Conservation (phyloP, 2,888 invertebrate genomes). For the Ennomos erosarius region DNA sequence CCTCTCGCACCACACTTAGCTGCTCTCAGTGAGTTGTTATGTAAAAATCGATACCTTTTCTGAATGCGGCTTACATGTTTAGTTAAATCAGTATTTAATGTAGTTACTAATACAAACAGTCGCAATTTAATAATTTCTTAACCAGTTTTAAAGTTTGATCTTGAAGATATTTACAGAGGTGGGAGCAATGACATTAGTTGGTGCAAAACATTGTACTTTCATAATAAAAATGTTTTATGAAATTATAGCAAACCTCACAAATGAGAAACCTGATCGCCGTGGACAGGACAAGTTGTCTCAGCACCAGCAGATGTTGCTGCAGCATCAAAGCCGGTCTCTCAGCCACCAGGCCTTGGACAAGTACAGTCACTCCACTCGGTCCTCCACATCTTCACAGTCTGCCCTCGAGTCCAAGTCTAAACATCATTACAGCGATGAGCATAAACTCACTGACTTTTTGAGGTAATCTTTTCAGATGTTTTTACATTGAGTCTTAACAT, state of each 20-base stretch:
- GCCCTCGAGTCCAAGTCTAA: slow-evolving; percentile 69
- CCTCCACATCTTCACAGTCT: slow-evolving; percentile 71
- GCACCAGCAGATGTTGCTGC: slow-evolving; percentile 88
- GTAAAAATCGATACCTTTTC: slow-evolving; percentile 56
- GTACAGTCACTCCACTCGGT: slow-evolving; percentile 78
- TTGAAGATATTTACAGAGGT: no score
- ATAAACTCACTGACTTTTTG: slow-evolving; percentile 89
- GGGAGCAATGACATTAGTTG: no score
- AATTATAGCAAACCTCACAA: slow-evolving; percentile 68
- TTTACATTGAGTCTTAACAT: not conserved
- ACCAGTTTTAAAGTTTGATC: no score
- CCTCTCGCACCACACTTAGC: slow-evolving; percentile 80
- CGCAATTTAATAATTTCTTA: no score
- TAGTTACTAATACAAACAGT: no score
- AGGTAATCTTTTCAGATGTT: slow-evolving; percentile 48
- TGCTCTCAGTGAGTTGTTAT: slow-evolving; percentile 80
- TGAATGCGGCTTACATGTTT: not conserved
- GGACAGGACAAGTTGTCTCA: slow-evolving; percentile 82
- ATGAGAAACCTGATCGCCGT: slow-evolving; percentile 74
- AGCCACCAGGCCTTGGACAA: slow-evolving; percentile 87
- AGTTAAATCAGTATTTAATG: no score
- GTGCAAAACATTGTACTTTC: not conserved
- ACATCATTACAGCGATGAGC: slow-evolving; percentile 85
- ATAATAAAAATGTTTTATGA: slow-evolving; percentile 4
- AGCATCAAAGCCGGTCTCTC: slow-evolving; percentile 87